Evolutionary conservation across 2,888 invertebrate species (phyloP), one percentile per base, ranked within the genome.

Genomic region (Ornithoptera priamus): DNA sequence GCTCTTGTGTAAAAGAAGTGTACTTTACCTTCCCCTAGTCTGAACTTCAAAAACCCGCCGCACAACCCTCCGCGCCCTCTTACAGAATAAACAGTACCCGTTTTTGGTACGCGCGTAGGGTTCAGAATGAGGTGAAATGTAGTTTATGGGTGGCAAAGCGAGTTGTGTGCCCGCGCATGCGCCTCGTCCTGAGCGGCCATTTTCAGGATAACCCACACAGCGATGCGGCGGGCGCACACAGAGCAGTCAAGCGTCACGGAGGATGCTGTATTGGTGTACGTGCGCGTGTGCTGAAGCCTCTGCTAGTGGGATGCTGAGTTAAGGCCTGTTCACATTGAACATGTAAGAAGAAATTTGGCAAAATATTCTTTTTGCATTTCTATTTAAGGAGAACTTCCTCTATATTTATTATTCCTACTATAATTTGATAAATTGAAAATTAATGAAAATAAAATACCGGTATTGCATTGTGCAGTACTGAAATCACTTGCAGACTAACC

Each of bases 11-110:
- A 46, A 36, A 62, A 75, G 76, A 82, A 88, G 85, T 84, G 83
- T 86, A 88, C 89, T 90, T 87, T 88, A 89, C 88, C 87, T 88
- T 88, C 80, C 88, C 81, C 86, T 88, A 89, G 86, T 81, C 82
- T 80, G 75, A 88, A 88, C 87, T 90, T 89, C 85, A 88, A 89
- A 89, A 87, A 84, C 87, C 83, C 86, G 82, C 86, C 83, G 78
- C 78, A 78, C 30, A 30, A 30, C 39, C 39, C 39, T 5, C 39
- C 39, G 39, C 39, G 10, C 10, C 39, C 1, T 1, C 39, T 8
- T 30, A 5, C 39, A 1, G 69, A 74, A 65, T 12, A 7, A 6
- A 24, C 22, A 2, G n/a, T n/a, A n/a, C 17, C 1, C 72, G 39
- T 74, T 81, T 78, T 58, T 0, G 0, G 0, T 0, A 22, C 20